Base-by-base conservation (phyloP, 2,888 invertebrate species). In the Hedya salicella region DNA sequence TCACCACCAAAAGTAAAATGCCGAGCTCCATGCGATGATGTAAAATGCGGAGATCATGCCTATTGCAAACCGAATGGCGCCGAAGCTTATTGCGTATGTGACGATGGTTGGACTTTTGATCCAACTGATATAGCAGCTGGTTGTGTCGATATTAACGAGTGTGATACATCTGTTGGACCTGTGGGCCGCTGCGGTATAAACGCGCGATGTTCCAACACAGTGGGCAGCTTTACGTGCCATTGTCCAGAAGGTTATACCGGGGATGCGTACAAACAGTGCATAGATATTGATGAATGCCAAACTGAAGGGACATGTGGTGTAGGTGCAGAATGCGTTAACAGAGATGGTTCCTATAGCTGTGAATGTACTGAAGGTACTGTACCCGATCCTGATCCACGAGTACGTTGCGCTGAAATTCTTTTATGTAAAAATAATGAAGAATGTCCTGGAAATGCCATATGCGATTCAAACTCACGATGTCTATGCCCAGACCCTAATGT, bases 71-170 rank as follows among this genome's bases (percentile, higher is more conserved):
- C 97, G 0, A 96, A 97, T 75, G 97, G 97, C 36, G 94, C 95
- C 67, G 97, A 98, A 85, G 98, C 97, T 0, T 97, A 96, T 76
- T 98, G 98, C 77, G 96, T 98, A 53, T 98, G 98, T 80, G 97
- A 98, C 81, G 96, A 97, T 67, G 98, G 98, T 0, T 98, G 97
- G 97, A 97, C 97, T 0, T 98, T 96, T 80, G 96, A 98, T 87
- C 98, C 98, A 0, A 95, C 94, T 63, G 97, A 98, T 78, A 96
- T 98, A 71, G 94, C 96, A 5, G 97, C 97, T 49, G 98, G 98
- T 67, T 98, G 98, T 81, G 94, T 97, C 68, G 98, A 98, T 87
- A 95, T 98, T 71, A 94, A 98, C 83, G 98, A 98, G 90, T 98
- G 98, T 81, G 97, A 97, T 78, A 87, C 93, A 59, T 87, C 94